Evolutionary conservation across 2,888 invertebrate species (phyloP), one percentile per base, ranked within the genome.

Genomic region (Catocala sponsa): DNA sequence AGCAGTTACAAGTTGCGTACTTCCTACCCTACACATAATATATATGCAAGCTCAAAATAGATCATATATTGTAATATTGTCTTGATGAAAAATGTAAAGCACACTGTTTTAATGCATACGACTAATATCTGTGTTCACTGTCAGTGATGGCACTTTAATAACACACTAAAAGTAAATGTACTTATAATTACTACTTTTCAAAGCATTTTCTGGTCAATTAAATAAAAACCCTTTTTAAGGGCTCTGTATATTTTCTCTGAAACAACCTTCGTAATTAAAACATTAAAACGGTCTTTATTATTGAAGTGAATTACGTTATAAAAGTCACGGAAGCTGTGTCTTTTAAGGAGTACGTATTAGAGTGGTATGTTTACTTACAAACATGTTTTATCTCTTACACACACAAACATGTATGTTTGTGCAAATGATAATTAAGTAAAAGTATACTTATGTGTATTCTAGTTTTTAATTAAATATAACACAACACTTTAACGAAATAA

Each of bases 101-200:
- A 9, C 7, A 13, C 9, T 9, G 46, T 10, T 25, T 38, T 7
- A 6, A 38, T 38, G 7, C 10, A 11, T 0, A 11, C 10, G 32
- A 32, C 5, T 13, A 51, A 44, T 32, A 33, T 47, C 25, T 55
- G 38, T 55, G n/a, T 55, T 58, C 5, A 7, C 13, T 4, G 6
- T 43, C 15, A 5, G 32, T 55, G 43, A 55, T 41, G 53, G 2
- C 13, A 38, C 38, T 74, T 60, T 76, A 67, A 74, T 63, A 59
- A 70, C 47, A 47, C 35, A 62, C 51, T 49, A 25, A 59, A 58
- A 58, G 48, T 50, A 68, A 72, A 76, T 68, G 55, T 61, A 46
- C 42, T 63, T 64, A 63, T 76, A 73, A 76, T 73, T 55, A 76
- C 49, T 58, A 63, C 63, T 70, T 65, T 58, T 59, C 41, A 44